Base-by-base conservation (phyloP, 2,113 vertebrate species). In the Silurus glanis region DNA sequence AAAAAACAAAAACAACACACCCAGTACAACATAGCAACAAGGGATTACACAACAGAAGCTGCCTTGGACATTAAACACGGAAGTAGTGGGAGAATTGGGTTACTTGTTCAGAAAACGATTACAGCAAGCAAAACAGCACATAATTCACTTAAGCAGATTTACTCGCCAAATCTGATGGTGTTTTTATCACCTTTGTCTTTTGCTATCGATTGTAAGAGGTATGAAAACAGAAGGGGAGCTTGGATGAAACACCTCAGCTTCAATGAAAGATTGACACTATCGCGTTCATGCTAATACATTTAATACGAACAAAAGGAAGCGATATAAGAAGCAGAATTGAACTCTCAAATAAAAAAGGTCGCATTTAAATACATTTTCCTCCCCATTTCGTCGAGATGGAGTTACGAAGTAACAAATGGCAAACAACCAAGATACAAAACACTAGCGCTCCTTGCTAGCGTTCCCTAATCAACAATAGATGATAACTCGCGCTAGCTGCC, bases 401-500 rank as follows among this genome's bases (percentile, higher is more conserved):
- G 45, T 72, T 47, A 75, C 23, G 23, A 17, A 10, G 53, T 37
- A 56, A 80, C 6, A 45, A 37, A 80, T 2, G 1, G 0, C 21
- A 53, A 37, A 12, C 75, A 19, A 12, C 1, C 2, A 25, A 6
- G 6, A 6, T 55, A 3, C 10, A 74, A 74, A 74, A 58, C 16
- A 56, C 64, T 53, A 82, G 23, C n/a, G 4, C 14, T 9, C 67
- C 9, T 51, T 0, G 47, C 72, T 55, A 55, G 21, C 45, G 45
- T 37, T 75, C 79, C 84, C 80, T 87, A 89, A 83, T 89, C 66
- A 90, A 83, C 87, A 75, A 66, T 87, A 82, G 86, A 78, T 47
- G 86, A 78, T 47, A 17, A 19, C 64, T 21, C 69, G 28, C 82
- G 53, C 81, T 80, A 62, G 56, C 61, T 19, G 37, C 87, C 0